These are phyloP conservation scores for Typhlichthys eigenmanni DNA, from an alignment of 2,797 vertebrate species.

Conservation along the genomic window DNA sequence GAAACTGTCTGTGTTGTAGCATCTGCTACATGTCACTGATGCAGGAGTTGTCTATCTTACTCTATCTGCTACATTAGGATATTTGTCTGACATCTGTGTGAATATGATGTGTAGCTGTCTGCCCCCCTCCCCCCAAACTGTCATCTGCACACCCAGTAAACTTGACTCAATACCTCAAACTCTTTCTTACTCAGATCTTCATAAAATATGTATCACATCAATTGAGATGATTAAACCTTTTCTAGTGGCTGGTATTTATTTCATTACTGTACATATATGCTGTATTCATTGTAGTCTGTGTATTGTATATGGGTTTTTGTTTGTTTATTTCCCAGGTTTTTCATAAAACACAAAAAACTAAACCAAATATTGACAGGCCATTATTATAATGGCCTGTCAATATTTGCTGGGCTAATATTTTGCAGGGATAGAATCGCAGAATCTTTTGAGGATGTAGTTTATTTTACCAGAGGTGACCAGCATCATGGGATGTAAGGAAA, in stretches of 20 bases:
- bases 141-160: conserved; percentile 3
- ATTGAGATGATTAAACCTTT: conserved; percentile 50
- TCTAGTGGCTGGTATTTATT: conserved; percentile 22
- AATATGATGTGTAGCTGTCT: conserved; percentile 3
- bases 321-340: no score
- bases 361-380: no score
- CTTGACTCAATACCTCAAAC: conserved; percentile 22
- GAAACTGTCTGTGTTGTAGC: conserved; percentile 7
- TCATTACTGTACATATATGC: not conserved
- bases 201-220: conserved; percentile 24
- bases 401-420: no score
- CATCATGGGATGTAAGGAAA: no score
- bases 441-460: no score
- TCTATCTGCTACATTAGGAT: no score
- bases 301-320: no score
- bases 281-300: no score
- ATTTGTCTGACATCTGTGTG: conserved; percentile 6
- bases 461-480: no score
- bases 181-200: conserved; percentile 20
- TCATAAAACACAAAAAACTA: no score
- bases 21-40: conserved; percentile 13
- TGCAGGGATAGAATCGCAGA: no score
- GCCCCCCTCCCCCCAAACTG: not conserved
- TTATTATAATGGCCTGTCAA: no score
- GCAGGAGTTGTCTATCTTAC: conserved; percentile 1